Conservation (phyloP, 1,140 invertebrate genomes). For the Drosophila setifemur region DNA sequence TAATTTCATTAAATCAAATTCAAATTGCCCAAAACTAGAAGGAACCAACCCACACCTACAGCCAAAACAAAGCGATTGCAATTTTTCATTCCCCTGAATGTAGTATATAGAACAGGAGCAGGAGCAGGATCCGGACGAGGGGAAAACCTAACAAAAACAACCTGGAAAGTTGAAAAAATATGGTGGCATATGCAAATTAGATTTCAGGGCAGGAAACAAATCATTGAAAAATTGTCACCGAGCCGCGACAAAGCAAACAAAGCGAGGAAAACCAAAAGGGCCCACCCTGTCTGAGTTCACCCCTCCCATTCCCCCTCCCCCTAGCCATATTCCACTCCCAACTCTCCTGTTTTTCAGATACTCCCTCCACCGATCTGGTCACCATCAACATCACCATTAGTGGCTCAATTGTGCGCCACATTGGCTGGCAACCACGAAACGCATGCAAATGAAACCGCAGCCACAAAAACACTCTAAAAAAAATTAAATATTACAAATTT, state of each 20-base stretch:
- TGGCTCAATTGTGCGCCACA: slow-evolving; percentile 61
- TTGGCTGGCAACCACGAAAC: slow-evolving; percentile 71
- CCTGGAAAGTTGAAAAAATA: slow-evolving; percentile 48
- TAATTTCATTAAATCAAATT: slow-evolving; percentile 62
- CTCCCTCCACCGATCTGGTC: slow-evolving; percentile 39
- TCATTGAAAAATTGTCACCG: slow-evolving; percentile 82
- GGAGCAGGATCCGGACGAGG: background rate
- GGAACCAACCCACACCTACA: slow-evolving; percentile 29
- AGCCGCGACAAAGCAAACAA: slow-evolving; percentile 54
- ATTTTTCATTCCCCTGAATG: slow-evolving; percentile 61
- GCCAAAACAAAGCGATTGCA: slow-evolving; percentile 62
- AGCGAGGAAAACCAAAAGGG: slow-evolving; percentile 11
- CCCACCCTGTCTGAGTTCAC: slow-evolving; percentile 13
- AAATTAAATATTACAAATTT: background rate
- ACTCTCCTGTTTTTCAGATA: background rate
- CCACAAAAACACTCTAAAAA: slow-evolving; percentile 19
- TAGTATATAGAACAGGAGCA: slow-evolving; percentile 3
- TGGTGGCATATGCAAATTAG: slow-evolving; percentile 79
- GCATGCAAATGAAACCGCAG: slow-evolving; percentile 80
- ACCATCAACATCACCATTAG: slow-evolving; percentile 76
- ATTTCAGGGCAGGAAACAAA: slow-evolving; percentile 66
- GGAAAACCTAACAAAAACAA: slow-evolving; percentile 4
- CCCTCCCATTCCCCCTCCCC: background rate
- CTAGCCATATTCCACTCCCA: too few species aligned
- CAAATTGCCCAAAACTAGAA: slow-evolving; percentile 30